A percentile compares a stretch with the other conserved stretches of the same genome.
These are phyloP conservation scores for Ivindomyrus marchei DNA, from an alignment of 2,113 vertebrate species.

Conservation along the genomic window DNA sequence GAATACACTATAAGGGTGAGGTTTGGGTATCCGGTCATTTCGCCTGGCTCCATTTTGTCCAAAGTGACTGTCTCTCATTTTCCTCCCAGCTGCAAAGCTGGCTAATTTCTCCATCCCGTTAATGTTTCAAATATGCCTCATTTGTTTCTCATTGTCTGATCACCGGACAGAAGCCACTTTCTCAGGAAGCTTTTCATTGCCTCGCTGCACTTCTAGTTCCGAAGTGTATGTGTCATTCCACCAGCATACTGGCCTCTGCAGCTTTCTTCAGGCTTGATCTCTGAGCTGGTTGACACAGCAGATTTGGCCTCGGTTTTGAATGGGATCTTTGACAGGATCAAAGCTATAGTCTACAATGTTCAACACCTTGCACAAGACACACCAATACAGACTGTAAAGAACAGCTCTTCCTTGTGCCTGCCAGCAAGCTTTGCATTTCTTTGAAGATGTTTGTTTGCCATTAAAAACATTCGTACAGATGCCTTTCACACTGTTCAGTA, in stretches of 20 bases:
- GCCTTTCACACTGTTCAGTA: neutral
- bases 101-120: neutral
- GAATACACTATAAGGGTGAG: neutral
- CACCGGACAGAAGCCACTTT: neutral
- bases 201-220: neutral
- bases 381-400: neutral
- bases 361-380: neutral
- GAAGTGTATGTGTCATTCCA: neutral
- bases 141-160: conserved; percentile 8
- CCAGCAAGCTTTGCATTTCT: neutral
- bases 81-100: neutral
- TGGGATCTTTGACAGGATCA: neutral
- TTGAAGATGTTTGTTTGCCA: neutral
- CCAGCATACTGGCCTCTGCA: neutral
- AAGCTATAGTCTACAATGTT: neutral
- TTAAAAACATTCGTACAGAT: neutral
- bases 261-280: neutral
- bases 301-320: neutral
- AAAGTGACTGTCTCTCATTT: neutral
- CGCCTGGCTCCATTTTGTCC: neutral
- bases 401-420: neutral
- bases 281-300: neutral
- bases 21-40: neutral
- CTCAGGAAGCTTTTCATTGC: neutral
- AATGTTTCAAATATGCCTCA: neutral